These are phyloP conservation scores for Neodiprion virginianus DNA, from an alignment of 1,140 invertebrate genomes.

Conservation along the genomic window DNA sequence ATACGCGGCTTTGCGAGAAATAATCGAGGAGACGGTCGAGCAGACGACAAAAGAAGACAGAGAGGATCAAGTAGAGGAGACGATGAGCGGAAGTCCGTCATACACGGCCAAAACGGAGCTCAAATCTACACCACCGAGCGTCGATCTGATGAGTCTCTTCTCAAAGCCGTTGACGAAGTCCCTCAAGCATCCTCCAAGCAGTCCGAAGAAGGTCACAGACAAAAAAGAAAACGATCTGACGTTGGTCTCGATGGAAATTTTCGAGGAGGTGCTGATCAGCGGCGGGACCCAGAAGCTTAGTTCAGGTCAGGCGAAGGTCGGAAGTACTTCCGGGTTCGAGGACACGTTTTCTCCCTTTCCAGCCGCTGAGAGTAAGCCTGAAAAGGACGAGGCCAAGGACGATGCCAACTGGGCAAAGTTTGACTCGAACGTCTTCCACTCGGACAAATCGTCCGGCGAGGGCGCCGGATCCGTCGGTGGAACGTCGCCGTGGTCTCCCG, in stretches of 20 bases:
- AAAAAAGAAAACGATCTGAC: conserved; percentile 40
- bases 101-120: conserved; percentile 30
- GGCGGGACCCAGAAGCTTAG: conserved; percentile 31
- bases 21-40: conserved; percentile 48
- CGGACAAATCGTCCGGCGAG: conserved; percentile 53
- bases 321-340: conserved; percentile 40
- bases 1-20: conserved; percentile 54
- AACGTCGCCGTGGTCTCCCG: conserved; percentile 78
- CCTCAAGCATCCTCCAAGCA: conserved; percentile 26
- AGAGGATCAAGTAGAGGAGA: conserved; percentile 29
- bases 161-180: conserved; percentile 38
- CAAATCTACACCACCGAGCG: conserved; percentile 38
- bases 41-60: conserved; percentile 24
- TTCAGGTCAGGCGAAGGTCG: conserved; percentile 23
- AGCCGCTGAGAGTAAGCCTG: conserved; percentile 37
- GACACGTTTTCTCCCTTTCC: conserved; percentile 50
- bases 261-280: conserved; percentile 56
- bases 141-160: conserved; percentile 54
- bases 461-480: conserved; percentile 61
- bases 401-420: conserved; percentile 63
- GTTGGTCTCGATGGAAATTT: conserved; percentile 47
- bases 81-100: conserved; percentile 26
- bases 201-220: conserved; percentile 25
- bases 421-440: conserved; percentile 50
- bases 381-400: conserved; percentile 46